Evolutionary conservation across 1,140 invertebrate genomes (phyloP).

Genomic region (Diachasma alloeum): DNA sequence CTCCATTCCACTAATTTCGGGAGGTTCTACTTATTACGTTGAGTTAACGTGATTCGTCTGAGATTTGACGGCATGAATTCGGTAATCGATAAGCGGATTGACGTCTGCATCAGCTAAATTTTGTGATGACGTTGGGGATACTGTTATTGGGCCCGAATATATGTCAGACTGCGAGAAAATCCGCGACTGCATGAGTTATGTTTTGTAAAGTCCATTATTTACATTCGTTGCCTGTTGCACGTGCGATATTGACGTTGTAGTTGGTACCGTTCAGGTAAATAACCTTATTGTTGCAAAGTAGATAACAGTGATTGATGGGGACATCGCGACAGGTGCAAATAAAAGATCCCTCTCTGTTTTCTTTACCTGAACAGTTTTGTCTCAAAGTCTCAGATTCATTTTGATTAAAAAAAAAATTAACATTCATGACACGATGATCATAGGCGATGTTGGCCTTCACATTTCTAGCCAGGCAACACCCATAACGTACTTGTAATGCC

Average conservation of each 20-base stretch:
- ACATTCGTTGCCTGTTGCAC: constrained; percentile 9
- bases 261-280: not conserved
- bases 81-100: not conserved
- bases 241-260: not conserved
- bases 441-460: no score
- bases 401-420: no score
- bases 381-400: no score
- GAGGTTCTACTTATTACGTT: not conserved
- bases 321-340: not conserved
- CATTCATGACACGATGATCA: no score
- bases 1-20: not conserved
- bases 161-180: not conserved
- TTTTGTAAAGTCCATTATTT: not conserved
- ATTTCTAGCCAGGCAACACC: no score
- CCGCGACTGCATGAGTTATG: not conserved
- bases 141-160: not conserved
- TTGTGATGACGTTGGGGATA: not conserved
- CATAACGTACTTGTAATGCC: not conserved
- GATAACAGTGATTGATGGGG: not conserved
- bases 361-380: not conserved
- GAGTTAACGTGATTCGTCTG: no score
- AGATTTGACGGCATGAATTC: not conserved
- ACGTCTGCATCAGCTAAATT: not conserved
- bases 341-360: no score
- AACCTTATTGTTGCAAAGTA: not conserved